These are phyloP conservation scores for Esox lucius DNA, from an alignment of 2,797 vertebrate genomes.

Conservation along the genomic window DNA sequence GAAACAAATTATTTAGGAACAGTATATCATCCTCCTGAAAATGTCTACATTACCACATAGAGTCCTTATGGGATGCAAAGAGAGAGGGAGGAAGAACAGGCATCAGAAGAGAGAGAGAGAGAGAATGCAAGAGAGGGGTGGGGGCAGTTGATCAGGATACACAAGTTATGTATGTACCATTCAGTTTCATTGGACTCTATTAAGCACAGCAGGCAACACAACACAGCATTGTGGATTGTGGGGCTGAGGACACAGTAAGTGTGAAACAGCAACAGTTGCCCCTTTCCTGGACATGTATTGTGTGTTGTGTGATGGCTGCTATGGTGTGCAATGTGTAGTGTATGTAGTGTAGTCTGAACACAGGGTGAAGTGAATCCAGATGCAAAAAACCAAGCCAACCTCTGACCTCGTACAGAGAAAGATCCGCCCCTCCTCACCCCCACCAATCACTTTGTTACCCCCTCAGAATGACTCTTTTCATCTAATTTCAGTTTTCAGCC, in stretches of 20 bases:
- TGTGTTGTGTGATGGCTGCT: background rate
- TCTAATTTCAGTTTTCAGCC: conserved; percentile 52
- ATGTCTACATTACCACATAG: background rate
- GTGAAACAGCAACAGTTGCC: no score
- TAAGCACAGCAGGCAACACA: no score
- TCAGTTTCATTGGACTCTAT: no score
- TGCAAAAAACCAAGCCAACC: conserved; percentile 17
- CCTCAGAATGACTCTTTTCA: conserved; percentile 48
- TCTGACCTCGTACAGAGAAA: conserved; percentile 19
- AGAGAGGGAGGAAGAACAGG: background rate
- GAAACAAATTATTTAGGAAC: background rate
- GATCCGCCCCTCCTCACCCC: conserved; percentile 16
- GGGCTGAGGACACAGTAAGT: no score
- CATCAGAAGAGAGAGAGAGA: background rate
- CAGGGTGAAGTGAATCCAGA: background rate
- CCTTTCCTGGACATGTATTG: background rate
- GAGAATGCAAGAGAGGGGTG: background rate
- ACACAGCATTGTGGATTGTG: no score
- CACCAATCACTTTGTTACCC: conserved; percentile 31
- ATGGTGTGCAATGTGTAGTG: background rate
- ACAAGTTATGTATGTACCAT: no score
- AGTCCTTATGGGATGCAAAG: conserved; percentile 24
- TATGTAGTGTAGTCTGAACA: background rate
- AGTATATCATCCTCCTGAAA: background rate
- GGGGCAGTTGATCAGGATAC: background rate